Evolutionary conservation across 2,888 invertebrate species (phyloP).

Genomic region (Platerodrilus igneus): DNA sequence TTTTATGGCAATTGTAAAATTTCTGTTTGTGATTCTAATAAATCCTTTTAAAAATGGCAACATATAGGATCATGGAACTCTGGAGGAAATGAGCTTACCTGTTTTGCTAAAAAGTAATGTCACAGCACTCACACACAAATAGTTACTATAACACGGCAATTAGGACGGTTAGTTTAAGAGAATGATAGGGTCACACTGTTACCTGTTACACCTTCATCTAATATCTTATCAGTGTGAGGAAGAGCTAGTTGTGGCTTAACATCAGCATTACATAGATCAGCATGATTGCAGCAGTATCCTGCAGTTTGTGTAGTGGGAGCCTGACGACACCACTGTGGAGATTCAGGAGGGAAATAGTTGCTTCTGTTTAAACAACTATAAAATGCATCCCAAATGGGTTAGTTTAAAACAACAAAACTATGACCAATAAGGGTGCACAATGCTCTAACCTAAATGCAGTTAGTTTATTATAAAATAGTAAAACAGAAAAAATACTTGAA

Average conservation of each 20-base stretch:
- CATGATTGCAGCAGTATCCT: conserved; percentile 52
- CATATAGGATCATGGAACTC: background rate
- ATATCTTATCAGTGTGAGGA: conserved; percentile 17
- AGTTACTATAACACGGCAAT: conserved; percentile 21
- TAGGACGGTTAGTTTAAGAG: conserved; percentile 24
- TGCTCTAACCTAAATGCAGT: background rate
- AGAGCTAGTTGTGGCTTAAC: conserved; percentile 28
- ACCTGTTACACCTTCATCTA: conserved; percentile 28
- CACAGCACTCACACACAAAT: conserved; percentile 11
- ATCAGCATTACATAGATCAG: conserved; percentile 57
- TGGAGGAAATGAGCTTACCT: conserved; percentile 24
- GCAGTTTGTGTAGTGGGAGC: conserved; percentile 40
- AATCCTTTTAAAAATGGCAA: no score
- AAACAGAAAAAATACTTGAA: no score
- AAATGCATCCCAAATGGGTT: no score
- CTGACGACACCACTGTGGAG: conserved; percentile 50
- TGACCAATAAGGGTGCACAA: background rate
- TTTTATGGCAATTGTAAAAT: no score
- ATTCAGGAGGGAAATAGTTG: conserved; percentile 58
- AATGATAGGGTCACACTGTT: conserved; percentile 30
- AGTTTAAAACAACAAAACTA: background rate
- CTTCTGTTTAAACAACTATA: conserved; percentile 44
- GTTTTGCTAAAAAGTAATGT: conserved; percentile 14
- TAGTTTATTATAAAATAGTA: no score
- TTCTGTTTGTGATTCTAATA: no score